Conservation (phyloP, 2,113 vertebrate genomes). For the Narcine bancroftii region DNA sequence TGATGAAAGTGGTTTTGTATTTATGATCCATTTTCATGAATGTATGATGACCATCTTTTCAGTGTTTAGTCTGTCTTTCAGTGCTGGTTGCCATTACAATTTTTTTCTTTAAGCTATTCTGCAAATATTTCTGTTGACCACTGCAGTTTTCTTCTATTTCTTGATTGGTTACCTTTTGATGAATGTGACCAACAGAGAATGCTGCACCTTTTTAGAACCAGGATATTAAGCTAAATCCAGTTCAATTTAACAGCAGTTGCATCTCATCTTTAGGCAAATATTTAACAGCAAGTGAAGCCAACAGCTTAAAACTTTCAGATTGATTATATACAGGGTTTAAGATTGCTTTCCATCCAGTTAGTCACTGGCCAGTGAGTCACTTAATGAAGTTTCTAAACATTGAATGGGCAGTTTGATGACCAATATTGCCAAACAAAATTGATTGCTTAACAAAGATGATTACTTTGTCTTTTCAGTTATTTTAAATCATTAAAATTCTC, state of each 20-base stretch:
- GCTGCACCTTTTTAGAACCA: conserved; percentile 33
- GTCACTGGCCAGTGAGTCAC: conserved; percentile 18
- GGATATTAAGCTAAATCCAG: conserved; percentile 35
- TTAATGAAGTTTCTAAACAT: background rate
- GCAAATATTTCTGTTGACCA: background rate
- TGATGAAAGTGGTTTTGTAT: conserved; percentile 17
- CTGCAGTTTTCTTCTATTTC: conserved; percentile 31
- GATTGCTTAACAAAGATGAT: background rate
- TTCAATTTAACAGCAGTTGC: conserved; percentile 1
- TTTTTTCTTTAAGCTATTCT: conserved; percentile 19
- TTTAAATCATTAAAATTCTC: background rate
- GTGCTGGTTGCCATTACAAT: conserved; percentile 19
- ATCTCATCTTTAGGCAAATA: conserved; percentile 6
- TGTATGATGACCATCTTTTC: conserved; percentile 23
- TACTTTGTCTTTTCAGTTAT: conserved; percentile 1
- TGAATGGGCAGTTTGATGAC: background rate
- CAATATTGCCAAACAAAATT: background rate
- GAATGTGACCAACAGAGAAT: conserved; percentile 29
- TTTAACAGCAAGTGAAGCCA: background rate
- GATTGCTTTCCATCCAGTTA: conserved; percentile 32
- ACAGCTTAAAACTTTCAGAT: conserved; percentile 24
- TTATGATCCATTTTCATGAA: conserved; percentile 19
- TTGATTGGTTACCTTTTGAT: background rate
- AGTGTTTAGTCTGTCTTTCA: conserved; percentile 25
- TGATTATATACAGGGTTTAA: conserved; percentile 25